A percentile compares a stretch with the other conserved stretches of the same genome.
Evolutionary conservation across 2,113 vertebrate genomes (phyloP).

Genomic region (Pluvianellus socialis): DNA sequence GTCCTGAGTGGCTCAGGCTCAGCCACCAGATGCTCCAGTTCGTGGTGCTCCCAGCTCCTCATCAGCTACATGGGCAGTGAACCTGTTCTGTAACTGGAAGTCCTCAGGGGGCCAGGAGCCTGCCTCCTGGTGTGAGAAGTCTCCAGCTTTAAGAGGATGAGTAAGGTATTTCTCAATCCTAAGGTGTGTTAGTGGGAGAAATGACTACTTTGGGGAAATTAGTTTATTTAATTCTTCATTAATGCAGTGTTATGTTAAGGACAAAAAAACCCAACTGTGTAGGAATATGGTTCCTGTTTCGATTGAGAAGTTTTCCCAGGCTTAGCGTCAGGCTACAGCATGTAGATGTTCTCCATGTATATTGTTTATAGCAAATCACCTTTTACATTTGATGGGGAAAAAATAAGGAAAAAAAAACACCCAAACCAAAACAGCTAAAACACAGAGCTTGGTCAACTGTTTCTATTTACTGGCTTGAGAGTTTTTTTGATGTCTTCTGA

Average conservation of each 20-base stretch:
- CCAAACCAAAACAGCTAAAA: not conserved
- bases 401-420: not conserved
- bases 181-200: not conserved
- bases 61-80: not conserved
- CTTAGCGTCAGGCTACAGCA: not conserved
- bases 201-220: not conserved
- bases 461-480: not conserved
- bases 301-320: not conserved
- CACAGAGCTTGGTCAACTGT: not conserved
- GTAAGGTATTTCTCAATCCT: not conserved
- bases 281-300: not conserved
- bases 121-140: not conserved
- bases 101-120: not conserved
- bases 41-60: not conserved
- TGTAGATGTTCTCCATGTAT: not conserved
- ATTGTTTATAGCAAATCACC: not conserved
- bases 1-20: not conserved
- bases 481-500: not conserved
- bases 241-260: not conserved
- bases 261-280: rapidly evolving
- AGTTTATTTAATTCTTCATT: not conserved
- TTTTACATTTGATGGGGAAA: not conserved
- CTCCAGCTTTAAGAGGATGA: not conserved
- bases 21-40: not conserved
- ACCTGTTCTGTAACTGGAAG: not conserved